phyloP scores from a whole-genome alignment of 2,797 vertebrate species.

The Myotis myotis region DNA sequence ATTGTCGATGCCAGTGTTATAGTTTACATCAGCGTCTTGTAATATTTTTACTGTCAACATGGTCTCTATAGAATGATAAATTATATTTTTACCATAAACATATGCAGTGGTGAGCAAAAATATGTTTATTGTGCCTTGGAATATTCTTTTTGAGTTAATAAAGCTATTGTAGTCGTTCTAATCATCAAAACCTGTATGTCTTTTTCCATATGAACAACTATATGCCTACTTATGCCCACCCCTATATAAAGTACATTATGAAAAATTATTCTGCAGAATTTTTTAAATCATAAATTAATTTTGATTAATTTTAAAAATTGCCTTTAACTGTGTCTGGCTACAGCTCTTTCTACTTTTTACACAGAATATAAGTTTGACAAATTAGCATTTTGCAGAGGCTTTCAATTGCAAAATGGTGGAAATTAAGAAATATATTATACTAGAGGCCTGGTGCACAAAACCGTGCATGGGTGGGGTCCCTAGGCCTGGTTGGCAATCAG shows the following conservation, averaged over 20 bases:
- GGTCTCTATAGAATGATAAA: too few relatives aligned
- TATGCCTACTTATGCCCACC: not conserved
- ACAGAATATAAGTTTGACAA: not conserved
- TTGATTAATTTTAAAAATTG: not conserved
- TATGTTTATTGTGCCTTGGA: not conserved
- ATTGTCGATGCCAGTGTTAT: fast-evolving
- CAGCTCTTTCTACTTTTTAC: not conserved
- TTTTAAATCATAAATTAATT: not conserved
- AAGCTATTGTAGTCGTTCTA: not conserved
- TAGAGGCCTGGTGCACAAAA: too few relatives aligned
- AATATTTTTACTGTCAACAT: not conserved
- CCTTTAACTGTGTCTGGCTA: not conserved
- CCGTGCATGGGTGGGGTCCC: too few relatives aligned
- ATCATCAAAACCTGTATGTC: not conserved
- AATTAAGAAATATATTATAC: not conserved
- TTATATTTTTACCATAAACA: not conserved
- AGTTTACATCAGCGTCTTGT: not conserved
- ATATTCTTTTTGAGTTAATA: not conserved
- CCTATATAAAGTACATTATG: not conserved
- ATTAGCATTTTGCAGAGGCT: not conserved
- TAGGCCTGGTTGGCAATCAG: too few relatives aligned
- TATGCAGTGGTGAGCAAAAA: not conserved
- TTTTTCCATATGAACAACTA: not conserved
- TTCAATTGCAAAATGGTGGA: not conserved
- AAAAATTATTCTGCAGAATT: not conserved